These are phyloP conservation scores for Chloromyia formosa DNA, from an alignment of 2,888 invertebrate species.

Conservation along the genomic window DNA sequence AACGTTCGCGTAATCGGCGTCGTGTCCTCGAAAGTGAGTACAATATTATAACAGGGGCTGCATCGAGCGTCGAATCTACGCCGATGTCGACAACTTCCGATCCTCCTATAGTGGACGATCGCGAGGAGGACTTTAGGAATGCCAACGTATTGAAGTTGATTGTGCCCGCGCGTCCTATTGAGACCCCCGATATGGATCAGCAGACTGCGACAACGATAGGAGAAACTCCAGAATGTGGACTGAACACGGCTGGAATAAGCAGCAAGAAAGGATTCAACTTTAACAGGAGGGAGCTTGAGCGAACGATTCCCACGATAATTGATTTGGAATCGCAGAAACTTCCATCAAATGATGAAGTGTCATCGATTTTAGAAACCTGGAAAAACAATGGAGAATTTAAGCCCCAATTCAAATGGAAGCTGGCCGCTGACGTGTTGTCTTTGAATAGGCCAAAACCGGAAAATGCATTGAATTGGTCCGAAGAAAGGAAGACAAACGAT, in stretches of 20 bases:
- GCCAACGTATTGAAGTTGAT: slow-evolving; percentile 39
- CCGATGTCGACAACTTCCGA: slow-evolving; percentile 58
- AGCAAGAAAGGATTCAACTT: slow-evolving; percentile 55
- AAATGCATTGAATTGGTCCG: slow-evolving; percentile 22
- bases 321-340: slow-evolving; percentile 15
- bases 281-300: slow-evolving; percentile 1
- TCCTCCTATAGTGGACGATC: slow-evolving; percentile 40
- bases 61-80: slow-evolving; percentile 51
- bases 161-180: neutral
- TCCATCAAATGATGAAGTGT: slow-evolving; percentile 52
- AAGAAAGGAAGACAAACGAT: slow-evolving; percentile 51
- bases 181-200: slow-evolving; percentile 44
- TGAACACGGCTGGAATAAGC: slow-evolving; percentile 56
- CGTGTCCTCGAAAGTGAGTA: slow-evolving; percentile 57
- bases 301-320: neutral
- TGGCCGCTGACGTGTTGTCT: slow-evolving; percentile 49
- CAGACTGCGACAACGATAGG: slow-evolving; percentile 46
- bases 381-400: slow-evolving; percentile 13
- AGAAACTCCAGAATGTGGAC: slow-evolving; percentile 55
- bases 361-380: slow-evolving; percentile 40
- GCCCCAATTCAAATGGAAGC: slow-evolving; percentile 55
- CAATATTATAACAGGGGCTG: slow-evolving; percentile 49
- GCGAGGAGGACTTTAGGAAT: slow-evolving; percentile 48
- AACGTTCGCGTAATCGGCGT: slow-evolving; percentile 54
- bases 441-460: slow-evolving; percentile 18